Conservation (phyloP, 2,888 invertebrate genomes). For the Lutraria lutraria region DNA sequence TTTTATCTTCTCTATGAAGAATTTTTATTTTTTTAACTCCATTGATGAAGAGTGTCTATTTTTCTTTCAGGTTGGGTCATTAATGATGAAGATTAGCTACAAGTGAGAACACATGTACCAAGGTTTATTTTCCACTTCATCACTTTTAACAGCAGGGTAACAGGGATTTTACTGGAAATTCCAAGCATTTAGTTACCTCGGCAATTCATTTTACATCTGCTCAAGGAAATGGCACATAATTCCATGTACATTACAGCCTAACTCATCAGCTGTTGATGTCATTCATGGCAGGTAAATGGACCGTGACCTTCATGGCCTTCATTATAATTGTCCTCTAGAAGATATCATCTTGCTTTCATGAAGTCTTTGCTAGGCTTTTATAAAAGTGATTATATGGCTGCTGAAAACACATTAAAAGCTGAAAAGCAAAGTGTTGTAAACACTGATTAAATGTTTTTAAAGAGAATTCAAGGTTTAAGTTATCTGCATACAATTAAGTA, state of each 20-base stretch:
- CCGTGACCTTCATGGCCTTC: conserved; percentile 19
- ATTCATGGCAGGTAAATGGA: conserved; percentile 39
- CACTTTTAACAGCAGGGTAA: conserved; percentile 49
- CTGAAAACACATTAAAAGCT: not conserved
- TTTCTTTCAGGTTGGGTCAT: conserved; percentile 26
- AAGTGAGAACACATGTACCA: conserved; percentile 52
- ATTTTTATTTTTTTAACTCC: not conserved
- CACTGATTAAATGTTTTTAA: not conserved
- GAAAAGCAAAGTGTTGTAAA: not conserved
- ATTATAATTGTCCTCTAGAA: conserved; percentile 27
- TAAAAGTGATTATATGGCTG: conserved; percentile 4
- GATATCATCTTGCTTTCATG: conserved; percentile 9
- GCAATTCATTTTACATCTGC: conserved; percentile 62
- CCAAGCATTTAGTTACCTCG: conserved; percentile 42
- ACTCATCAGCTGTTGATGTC: conserved; percentile 52
- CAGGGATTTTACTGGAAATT: conserved; percentile 31
- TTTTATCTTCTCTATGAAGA: not conserved
- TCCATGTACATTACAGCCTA: conserved; percentile 54
- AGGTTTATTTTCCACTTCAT: conserved; percentile 59
- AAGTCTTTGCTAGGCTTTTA: not conserved
- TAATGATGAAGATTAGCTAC: conserved; percentile 29
- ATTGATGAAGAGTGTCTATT: not conserved
- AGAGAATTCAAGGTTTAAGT: not conserved
- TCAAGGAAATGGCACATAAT: conserved; percentile 55
- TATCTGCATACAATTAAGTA: not conserved